Percentiles rank a stretch among this genome's conserved stretches.
Conservation (phyloP, 2,113 vertebrate genomes). For the Perca fluviatilis region DNA sequence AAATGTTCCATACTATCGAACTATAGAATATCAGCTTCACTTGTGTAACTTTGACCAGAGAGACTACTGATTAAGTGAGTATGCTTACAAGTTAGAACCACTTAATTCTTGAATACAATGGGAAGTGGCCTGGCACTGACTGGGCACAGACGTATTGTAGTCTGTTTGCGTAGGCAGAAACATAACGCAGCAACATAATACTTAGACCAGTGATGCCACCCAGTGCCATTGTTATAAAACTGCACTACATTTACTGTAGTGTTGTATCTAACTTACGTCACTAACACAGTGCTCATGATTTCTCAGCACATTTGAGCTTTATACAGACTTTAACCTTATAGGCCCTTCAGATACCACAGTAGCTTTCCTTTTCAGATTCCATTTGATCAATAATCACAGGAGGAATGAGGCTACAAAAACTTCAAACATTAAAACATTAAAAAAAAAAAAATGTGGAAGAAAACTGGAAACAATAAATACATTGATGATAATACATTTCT, state of each 20-base stretch:
- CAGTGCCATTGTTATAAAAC: slow-evolving; percentile 1
- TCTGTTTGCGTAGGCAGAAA: neutral
- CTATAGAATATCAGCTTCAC: neutral
- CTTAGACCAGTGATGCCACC: slow-evolving; percentile 10
- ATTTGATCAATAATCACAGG: neutral
- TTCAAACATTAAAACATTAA: neutral
- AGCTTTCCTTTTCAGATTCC: neutral
- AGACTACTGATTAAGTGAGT: slow-evolving; percentile 2
- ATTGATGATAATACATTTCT: neutral
- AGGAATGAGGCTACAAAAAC: neutral
- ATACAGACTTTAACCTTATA: too few species aligned
- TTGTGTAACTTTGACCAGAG: slow-evolving; percentile 6
- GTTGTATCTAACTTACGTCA: too few species aligned
- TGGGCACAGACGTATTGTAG: neutral
- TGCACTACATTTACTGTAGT: neutral
- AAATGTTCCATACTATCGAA: too few species aligned
- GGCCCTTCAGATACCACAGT: too few species aligned
- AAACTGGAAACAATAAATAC: neutral
- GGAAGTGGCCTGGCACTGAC: neutral
- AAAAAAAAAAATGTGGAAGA: neutral
- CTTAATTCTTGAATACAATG: neutral
- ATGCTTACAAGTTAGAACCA: neutral
- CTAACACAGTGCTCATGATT: too few species aligned
- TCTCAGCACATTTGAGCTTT: too few species aligned
- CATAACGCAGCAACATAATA: neutral